Base-by-base conservation (phyloP, 1,140 invertebrate species). In the Pachypsylla venusta region DNA sequence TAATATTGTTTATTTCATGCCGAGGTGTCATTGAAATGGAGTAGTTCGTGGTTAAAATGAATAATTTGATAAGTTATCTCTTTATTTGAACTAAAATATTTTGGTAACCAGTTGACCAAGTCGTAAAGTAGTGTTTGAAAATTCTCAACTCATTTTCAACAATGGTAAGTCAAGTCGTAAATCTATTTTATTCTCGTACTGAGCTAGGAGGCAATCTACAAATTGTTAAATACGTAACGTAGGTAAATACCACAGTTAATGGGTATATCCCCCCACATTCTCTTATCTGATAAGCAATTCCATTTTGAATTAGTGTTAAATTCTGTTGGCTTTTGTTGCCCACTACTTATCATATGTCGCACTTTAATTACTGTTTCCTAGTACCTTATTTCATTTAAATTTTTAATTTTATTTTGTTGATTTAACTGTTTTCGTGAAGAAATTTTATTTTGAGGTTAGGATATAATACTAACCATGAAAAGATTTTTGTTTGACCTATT, bases 371-470 rank as follows among this genome's bases (percentile, higher is more conserved):
- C n/a, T 10, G 4, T 4, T 48, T 48, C 22, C 42, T 19, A 48
- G 42, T n/a, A 48, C 16, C 5, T 19, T 48, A 7, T 19, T 7
- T 48, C 42, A 48, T 22, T 22, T 48, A n/a, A 7, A n/a, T 19
- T 19, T 5, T 48, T 4, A 48, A 48, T 48, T 22, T n/a, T 22
- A 48, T 48, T 5, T 10, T 3, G 22, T 5, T 48, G 16, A 22
- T 48, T 48, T 48, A 5, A 22, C 16, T 10, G 4, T 48, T 22
- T 48, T n/a, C n/a, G n/a, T n/a, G 42, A 48, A 19, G 42, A 48
- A 48, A 48, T 48, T 7, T n/a, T 48, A 22, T 48, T 48, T 48
- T 48, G 42, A 48, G 42, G 42, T 48, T 48, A 48, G 42, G 42
- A 19, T 22, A 48, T 5, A 48, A 35, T 10, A 35, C n/a, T 35